Evolutionary conservation across 1,140 invertebrate genomes (phyloP).

Genomic region (Drosophila equinoxialis): DNA sequence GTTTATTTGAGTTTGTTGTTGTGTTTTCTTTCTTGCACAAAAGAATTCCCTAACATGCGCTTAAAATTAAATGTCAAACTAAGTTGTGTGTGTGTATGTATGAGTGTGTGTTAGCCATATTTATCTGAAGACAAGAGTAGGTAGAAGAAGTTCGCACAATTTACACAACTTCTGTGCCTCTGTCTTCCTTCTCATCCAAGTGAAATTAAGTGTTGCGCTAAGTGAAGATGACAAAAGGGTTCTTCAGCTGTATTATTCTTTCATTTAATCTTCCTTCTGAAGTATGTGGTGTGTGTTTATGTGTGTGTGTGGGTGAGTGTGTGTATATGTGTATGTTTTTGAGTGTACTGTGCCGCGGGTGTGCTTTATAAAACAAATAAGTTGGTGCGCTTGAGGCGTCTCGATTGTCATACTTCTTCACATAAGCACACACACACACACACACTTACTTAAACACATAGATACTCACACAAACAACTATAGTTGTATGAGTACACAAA

Average conservation of each 20-base stretch:
- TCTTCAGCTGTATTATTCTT: slow-evolving; percentile 80
- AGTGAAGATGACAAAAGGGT: slow-evolving; percentile 80
- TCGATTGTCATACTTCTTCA: slow-evolving; percentile 64
- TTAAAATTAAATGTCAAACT: slow-evolving; percentile 82
- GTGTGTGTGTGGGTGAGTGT: slow-evolving; percentile 39
- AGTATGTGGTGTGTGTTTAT: slow-evolving; percentile 39
- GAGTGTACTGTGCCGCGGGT: slow-evolving; percentile 56
- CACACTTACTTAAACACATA: background rate
- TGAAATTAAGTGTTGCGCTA: slow-evolving; percentile 81
- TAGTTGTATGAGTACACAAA: background rate
- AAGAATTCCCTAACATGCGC: slow-evolving; percentile 82
- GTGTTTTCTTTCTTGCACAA: slow-evolving; percentile 67
- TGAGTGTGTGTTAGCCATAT: slow-evolving; percentile 60
- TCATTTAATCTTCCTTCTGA: slow-evolving; percentile 70
- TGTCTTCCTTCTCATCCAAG: slow-evolving; percentile 54
- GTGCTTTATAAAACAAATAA: slow-evolving; percentile 79
- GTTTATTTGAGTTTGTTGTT: slow-evolving; percentile 61
- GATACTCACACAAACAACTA: slow-evolving; percentile 7
- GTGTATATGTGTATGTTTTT: slow-evolving; percentile 33
- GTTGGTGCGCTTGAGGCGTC: slow-evolving; percentile 62
- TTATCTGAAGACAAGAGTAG: slow-evolving; percentile 54
- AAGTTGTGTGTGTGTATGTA: slow-evolving; percentile 13
- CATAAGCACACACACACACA: slow-evolving; percentile 28
- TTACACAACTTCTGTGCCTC: slow-evolving; percentile 71
- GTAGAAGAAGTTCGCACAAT: slow-evolving; percentile 69